These are phyloP conservation scores for Medauroidea extradentata DNA, from an alignment of 1,140 invertebrate genomes.

Conservation along the genomic window DNA sequence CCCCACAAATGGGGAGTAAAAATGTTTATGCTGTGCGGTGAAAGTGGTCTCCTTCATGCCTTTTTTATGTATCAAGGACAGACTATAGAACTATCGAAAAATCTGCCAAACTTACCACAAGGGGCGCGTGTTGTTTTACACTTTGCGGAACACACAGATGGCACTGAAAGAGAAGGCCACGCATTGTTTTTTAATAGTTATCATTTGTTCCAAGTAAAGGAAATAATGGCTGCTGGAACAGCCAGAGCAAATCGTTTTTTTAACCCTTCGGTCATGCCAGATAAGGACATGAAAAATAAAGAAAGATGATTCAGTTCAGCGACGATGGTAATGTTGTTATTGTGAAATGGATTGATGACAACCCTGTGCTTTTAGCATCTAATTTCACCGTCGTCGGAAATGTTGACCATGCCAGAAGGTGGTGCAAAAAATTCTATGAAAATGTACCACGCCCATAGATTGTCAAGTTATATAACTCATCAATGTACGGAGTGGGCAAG, in stretches of 20 bases:
- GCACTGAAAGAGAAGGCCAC: conserved; percentile 8
- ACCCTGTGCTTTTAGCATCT: conserved; percentile 37
- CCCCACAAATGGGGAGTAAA: conserved; percentile 20
- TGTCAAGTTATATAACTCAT: conserved; percentile 35
- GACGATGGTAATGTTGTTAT: conserved; percentile 31
- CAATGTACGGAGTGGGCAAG: conserved; percentile 41
- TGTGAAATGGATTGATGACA: conserved; percentile 44
- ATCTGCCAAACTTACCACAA: no score
- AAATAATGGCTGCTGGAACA: conserved; percentile 38
- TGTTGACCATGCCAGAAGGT: conserved; percentile 36
- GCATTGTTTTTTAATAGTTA: conserved; percentile 29
- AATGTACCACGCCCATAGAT: conserved; percentile 35
- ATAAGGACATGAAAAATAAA: conserved; percentile 39
- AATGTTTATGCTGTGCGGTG: conserved; percentile 16
- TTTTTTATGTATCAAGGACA: conserved; percentile 14
- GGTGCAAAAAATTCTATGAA: conserved; percentile 31
- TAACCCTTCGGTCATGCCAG: conserved; percentile 33
- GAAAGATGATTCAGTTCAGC: conserved; percentile 15
- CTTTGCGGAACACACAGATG: conserved; percentile 14
- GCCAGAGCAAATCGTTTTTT: conserved; percentile 36
- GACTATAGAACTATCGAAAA: no score
- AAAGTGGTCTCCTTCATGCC: background rate
- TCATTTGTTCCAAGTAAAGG: conserved; percentile 34
- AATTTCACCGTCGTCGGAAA: conserved; percentile 42
- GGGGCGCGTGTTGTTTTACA: conserved; percentile 22